Evolutionary conservation across 2,797 vertebrate species (phyloP), one percentile per base, ranked within the genome.

Genomic region (Phrynocephalus guinanensis): DNA sequence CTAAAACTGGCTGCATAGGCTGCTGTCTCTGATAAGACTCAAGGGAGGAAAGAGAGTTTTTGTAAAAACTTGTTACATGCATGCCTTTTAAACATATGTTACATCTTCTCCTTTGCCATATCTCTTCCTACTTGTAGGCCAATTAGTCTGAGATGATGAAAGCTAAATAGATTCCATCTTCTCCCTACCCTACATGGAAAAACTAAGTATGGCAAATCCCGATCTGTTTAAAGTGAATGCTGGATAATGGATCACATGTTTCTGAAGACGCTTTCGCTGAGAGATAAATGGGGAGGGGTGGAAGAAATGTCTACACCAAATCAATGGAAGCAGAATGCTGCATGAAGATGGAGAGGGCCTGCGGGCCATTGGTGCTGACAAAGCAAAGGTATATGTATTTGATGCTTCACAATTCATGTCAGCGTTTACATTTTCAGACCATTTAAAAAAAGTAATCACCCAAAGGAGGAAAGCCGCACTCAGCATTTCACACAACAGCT

Each of bases 391-490:
- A 33, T 0, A 0, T 2, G 82, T 30, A 63, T 30, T 76, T 85
- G 90, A 93, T 92, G 89, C 86, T 89, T 26, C 0, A 26, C 86
- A 86, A 90, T 88, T 80, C 87, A 93, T 86, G 80, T 18, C 84
- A 82, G 85, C 33, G 79, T 92, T 94, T 94, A 90, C 93, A 90
- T 82, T 93, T 91, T 92, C 50, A 90, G 90, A 90, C 90, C 91
- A 94, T 93, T 95, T 82, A 66, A 66, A 87, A 86, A 95, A 94
- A 91, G 93, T 68, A 96, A 89, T 90, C 84, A 86, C 78, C 89
- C 60, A 77, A 91, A 93, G 84, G 85, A 93, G 63, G 90, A 93
- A 93, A 87, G 86, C 16, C 89, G 84, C 91, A 93, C 90, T 44
- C 88, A 94, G 80, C 86, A 84, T 33, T 93, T 94, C n/a, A 15